Evolutionary conservation across 2,113 vertebrate species (phyloP).

Genomic region (Prietella phreatophila): DNA sequence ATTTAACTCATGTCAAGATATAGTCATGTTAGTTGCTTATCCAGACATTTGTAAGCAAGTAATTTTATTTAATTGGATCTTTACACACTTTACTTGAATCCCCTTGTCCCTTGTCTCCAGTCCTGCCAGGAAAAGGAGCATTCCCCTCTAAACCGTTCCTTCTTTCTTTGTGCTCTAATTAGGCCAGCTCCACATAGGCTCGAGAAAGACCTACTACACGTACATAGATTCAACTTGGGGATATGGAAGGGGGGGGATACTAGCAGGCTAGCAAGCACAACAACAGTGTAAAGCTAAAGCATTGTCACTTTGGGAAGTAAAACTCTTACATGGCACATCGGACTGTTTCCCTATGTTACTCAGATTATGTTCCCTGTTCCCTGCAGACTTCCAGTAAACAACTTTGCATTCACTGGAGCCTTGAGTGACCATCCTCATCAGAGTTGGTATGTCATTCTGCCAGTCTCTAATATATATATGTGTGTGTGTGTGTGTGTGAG

Average conservation of each 20-base stretch:
- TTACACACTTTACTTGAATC: neutral
- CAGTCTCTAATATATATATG: conserved; percentile 1
- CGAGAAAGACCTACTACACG: neutral
- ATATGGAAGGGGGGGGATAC: neutral
- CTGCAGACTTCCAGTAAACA: neutral
- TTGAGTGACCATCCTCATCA: conserved; percentile 11
- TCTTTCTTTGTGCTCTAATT: conserved; percentile 36
- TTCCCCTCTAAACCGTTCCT: conserved; percentile 18
- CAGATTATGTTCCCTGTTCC: neutral
- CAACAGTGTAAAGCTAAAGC: neutral
- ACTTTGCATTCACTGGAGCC: conserved; percentile 24
- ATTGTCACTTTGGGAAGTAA: neutral
- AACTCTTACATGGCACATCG: neutral
- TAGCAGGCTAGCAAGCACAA: neutral
- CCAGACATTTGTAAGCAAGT: neutral
- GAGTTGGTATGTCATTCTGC: conserved; percentile 30
- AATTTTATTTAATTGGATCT: neutral
- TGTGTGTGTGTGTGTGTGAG: neutral
- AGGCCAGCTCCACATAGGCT: conserved; percentile 22
- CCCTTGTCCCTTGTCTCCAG: neutral
- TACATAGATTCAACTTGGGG: neutral
- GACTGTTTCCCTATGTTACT: neutral
- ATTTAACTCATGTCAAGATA: no score
- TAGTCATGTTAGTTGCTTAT: neutral
- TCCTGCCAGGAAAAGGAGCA: conserved; percentile 19